phyloP scores from a whole-genome alignment of 2,113 vertebrate species.

The Rhizomys pruinosus region DNA sequence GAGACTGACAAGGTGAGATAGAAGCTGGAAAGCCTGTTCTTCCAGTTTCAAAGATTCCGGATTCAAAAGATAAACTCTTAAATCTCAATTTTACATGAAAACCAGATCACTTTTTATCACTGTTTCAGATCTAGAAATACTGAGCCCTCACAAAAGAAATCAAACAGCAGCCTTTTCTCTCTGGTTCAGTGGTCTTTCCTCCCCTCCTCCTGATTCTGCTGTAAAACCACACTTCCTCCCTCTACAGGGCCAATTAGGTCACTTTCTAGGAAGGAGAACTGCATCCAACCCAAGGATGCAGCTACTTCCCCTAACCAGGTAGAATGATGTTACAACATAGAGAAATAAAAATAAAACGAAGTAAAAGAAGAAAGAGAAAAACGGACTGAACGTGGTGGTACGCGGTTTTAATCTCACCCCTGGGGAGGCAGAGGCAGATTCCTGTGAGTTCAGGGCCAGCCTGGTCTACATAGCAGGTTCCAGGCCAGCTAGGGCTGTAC shows the following conservation, averaged over 20 bases:
- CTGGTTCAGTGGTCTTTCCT: background rate
- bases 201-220: background rate
- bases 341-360: background rate
- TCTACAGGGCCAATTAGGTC: background rate
- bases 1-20: background rate
- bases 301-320: background rate
- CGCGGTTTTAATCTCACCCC: no score
- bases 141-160: background rate
- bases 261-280: background rate
- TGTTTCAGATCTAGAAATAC: slow-evolving; percentile 6
- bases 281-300: background rate
- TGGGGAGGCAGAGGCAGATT: no score
- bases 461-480: no score
- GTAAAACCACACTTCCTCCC: slow-evolving; percentile 26
- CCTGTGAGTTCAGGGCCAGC: no score
- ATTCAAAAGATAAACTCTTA: slow-evolving; percentile 26
- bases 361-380: no score
- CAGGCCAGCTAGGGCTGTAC: no score
- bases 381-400: no score
- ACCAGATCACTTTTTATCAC: background rate
- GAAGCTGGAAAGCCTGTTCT: background rate
- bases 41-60: slow-evolving; percentile 11
- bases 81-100: slow-evolving; percentile 17
- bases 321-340: background rate
- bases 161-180: slow-evolving; percentile 36